Evolutionary conservation across 2,797 vertebrate species (phyloP).

Genomic region (Halcyon badia): DNA sequence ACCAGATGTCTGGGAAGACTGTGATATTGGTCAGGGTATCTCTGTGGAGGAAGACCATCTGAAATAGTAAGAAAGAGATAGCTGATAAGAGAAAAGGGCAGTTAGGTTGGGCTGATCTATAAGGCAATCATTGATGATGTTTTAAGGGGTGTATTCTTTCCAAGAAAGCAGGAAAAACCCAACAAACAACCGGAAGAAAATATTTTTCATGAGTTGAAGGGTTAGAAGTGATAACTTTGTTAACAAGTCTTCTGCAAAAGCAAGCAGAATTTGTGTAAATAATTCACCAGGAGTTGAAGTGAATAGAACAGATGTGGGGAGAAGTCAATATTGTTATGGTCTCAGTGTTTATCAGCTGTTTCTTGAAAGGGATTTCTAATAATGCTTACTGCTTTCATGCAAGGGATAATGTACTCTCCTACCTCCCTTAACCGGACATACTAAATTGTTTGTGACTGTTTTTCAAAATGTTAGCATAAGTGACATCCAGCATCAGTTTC

Average conservation of each 20-base stretch:
- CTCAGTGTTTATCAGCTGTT: neutral
- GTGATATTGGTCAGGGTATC: neutral
- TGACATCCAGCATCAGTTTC: neutral
- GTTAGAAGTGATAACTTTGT: neutral
- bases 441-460: neutral
- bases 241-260: neutral
- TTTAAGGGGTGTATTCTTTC: neutral
- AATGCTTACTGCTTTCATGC: neutral
- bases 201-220: neutral
- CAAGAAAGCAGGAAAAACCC: neutral
- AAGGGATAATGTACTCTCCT: neutral
- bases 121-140: neutral
- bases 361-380: neutral
- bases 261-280: neutral
- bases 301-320: neutral
- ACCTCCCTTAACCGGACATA: neutral
- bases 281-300: neutral
- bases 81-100: neutral
- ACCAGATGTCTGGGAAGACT: neutral
- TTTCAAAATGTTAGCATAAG: neutral
- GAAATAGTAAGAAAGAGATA: neutral
- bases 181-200: neutral
- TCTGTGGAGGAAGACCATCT: neutral
- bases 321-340: neutral
- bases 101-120: neutral